Evolutionary conservation across 2,113 vertebrate genomes (phyloP), one percentile per base, ranked within the genome.

Genomic region (Peucedramus taeniatus): DNA sequence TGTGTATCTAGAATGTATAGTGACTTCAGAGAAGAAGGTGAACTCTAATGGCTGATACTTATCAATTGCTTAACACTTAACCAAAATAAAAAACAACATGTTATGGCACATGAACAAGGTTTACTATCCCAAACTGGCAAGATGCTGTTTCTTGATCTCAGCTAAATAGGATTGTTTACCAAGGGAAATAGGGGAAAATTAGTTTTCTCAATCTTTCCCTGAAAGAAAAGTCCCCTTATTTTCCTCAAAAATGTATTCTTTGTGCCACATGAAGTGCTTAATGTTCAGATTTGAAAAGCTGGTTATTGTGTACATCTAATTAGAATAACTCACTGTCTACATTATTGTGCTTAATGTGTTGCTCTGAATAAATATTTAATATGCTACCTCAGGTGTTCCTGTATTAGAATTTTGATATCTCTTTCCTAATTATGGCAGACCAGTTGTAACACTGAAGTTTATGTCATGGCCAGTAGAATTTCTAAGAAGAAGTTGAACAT

Each of bases 341-440:
- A 89, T 91, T 88, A 92, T 90, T 84, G 56, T 93, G 51, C 50
- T 93, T 94, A 92, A 92, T 95, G 45, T 85, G 81, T 77, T 94
- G 74, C 86, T 95, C 56, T 87, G 89, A 90, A 97, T 96, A 97
- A 94, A 96, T 95, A 92, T 96, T 97, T 96, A 95, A 96, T 95
- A 94, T 81, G 92, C 39, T 93, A 83, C 94, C 95, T 96, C 72
- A 96, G 93, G 91, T 97, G 95, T 90, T 90, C 76, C 70, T 93
- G 89, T 68, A 78, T 61, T 83, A 85, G 64, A 60, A 93, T 94
- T 97, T 94, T 93, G 87, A 91, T 94, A 87, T 87, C 60, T 95
- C 26, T 93, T 92, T 95, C 92, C 87, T 94, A 93, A 96, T 96
- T 94, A 95, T 33, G 69, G 27, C 24, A 93, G 47, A 66, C 45